Evolutionary conservation across 2,888 invertebrate genomes (phyloP).

Genomic region (Cosmorhoe ocellata): DNA sequence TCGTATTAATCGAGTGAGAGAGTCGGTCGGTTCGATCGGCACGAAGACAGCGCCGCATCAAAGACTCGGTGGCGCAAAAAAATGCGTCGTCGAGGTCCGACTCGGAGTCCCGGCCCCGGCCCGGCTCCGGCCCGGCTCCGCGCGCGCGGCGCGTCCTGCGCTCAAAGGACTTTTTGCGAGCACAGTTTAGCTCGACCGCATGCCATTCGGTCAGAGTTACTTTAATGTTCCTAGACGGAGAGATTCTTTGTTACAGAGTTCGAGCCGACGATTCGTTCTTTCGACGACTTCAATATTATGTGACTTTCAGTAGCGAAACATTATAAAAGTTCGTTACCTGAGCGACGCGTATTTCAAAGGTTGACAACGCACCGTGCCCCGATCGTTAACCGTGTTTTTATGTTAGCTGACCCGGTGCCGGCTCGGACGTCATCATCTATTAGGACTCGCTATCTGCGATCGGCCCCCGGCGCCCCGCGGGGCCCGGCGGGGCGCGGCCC

Average conservation of each 20-base stretch:
- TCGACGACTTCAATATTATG: not conserved
- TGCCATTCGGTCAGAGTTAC: slow-evolving; percentile 13
- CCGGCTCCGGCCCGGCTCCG: too few species aligned
- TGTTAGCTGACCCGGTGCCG: slow-evolving; percentile 18
- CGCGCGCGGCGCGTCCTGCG: slow-evolving; percentile 2
- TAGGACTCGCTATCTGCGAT: slow-evolving; percentile 23
- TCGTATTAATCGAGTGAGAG: slow-evolving; percentile 70
- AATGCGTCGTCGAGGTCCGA: slow-evolving; percentile 32
- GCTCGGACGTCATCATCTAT: slow-evolving; percentile 28
- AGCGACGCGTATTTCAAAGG: not conserved
- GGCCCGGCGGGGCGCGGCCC: not conserved
- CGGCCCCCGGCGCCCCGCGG: slow-evolving; percentile 17
- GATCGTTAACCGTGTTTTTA: slow-evolving; percentile 6
- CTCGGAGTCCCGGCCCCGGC: too few species aligned
- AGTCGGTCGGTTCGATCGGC: slow-evolving; percentile 34
- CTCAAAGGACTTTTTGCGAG: slow-evolving; percentile 21
- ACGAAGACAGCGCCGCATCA: slow-evolving; percentile 50
- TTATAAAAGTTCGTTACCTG: not conserved
- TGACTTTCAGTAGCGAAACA: not conserved
- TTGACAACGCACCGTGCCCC: not conserved
- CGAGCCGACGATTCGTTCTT: not conserved
- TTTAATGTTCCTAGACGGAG: slow-evolving; percentile 9
- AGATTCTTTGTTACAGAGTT: slow-evolving; percentile 4
- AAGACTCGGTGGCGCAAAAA: slow-evolving; percentile 38
- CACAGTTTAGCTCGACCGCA: slow-evolving; percentile 16